phyloP scores from a whole-genome alignment of 2,113 vertebrate genomes.

The Chlorodrepanis virens region DNA sequence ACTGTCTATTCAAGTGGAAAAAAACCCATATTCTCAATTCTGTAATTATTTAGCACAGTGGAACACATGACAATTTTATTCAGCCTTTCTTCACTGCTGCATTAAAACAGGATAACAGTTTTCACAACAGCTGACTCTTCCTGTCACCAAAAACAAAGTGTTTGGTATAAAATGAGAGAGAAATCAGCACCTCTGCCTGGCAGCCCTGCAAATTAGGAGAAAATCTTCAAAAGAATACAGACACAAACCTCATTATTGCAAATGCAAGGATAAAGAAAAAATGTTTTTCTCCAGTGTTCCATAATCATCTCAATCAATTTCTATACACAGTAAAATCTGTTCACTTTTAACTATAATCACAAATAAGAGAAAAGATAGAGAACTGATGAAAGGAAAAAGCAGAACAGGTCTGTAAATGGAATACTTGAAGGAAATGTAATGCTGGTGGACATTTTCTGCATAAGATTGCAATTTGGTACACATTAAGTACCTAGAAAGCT shows the following conservation, averaged over 20 bases:
- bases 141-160: background rate
- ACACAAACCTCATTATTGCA: background rate
- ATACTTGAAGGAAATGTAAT: background rate
- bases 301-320: background rate
- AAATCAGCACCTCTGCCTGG: background rate
- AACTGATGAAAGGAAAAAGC: background rate
- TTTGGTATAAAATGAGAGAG: background rate
- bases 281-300: background rate
- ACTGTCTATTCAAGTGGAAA: background rate
- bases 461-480: background rate
- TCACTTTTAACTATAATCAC: background rate
- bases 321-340: background rate
- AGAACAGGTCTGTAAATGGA: background rate
- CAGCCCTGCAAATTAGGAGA: background rate
- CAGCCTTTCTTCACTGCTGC: background rate
- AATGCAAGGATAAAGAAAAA: background rate
- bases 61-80: background rate
- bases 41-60: slow-evolving; percentile 1
- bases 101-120: slow-evolving; percentile 11
- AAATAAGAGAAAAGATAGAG: background rate
- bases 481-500: rapidly evolving
- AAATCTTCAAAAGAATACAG: background rate
- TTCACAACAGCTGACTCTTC: slow-evolving; percentile 7
- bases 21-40: background rate
- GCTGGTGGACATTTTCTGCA: background rate